phyloP scores from a whole-genome alignment of 2,113 vertebrate genomes.

The Hemiprocne comata region DNA sequence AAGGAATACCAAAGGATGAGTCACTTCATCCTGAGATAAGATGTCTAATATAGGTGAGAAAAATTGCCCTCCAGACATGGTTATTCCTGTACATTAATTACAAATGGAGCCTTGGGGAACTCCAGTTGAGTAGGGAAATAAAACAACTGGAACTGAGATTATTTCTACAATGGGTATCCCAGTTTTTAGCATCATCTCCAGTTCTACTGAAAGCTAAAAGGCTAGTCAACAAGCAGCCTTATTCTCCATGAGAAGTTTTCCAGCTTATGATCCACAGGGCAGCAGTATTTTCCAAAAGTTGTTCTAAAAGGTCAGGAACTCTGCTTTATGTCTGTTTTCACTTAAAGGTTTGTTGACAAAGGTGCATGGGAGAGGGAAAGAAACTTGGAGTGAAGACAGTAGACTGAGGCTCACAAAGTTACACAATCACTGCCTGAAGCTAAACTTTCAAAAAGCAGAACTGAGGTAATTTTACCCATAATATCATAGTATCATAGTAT shows the following conservation, averaged over 20 bases:
- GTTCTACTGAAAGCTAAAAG: not conserved
- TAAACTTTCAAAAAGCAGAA: not conserved
- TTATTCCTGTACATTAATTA: constrained; percentile 7
- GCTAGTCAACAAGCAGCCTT: not conserved
- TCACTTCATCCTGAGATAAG: not conserved
- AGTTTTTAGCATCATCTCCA: not conserved
- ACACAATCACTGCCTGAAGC: not conserved
- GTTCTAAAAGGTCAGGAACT: not conserved
- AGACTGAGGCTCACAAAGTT: not conserved
- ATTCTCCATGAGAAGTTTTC: not conserved
- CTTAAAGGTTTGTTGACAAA: not conserved
- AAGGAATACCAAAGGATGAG: not conserved
- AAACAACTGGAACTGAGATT: not conserved
- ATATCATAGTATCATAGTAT: too few species aligned
- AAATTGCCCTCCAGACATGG: not conserved
- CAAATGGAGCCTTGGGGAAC: not conserved
- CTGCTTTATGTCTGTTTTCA: not conserved
- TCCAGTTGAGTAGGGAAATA: not conserved
- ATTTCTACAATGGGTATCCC: not conserved
- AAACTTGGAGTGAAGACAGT: not conserved
- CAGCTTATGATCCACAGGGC: not conserved
- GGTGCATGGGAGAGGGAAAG: not conserved
- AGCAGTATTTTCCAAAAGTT: not conserved
- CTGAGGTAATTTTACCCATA: not conserved
- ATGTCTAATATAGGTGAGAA: not conserved